Base-by-base conservation (phyloP, 2,113 vertebrate genomes). In the Stictonetta naevosa region DNA sequence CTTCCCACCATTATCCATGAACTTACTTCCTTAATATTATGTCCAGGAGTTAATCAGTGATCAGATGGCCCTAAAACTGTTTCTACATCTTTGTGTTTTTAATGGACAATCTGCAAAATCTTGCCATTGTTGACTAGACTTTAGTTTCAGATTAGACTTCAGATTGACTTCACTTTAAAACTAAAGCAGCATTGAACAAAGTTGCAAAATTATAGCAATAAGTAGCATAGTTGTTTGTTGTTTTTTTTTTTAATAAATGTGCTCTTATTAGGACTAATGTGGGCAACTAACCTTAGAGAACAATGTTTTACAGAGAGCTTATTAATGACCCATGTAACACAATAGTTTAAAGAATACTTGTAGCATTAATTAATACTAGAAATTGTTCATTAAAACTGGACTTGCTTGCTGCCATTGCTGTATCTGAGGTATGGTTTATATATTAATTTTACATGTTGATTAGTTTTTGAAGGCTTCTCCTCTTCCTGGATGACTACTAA, bases 241-340 rank as follows among this genome's bases (percentile, higher is more conserved):
- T 40, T 46, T 34, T 71, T 74, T 79, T 89, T 75, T 38, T 23
- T 13, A 64, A 58, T 74, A 83, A 62, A 62, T 68, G 46, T 74
- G 74, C 16, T 63, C 81, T 93, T 94, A 48, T 64, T 96, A 56
- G 78, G 72, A 79, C 86, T 95, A 92, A 90, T 95, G 92, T 95
- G 90, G 96, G 96, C 95, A 96, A 81, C 93, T 97, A 88, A 90
- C 92, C 90, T 96, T 95, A 86, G 96, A 96, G 88, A 96, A 86
- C 83, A 91, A 86, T 93, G 67, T 91, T 93, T 79, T 86, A 90
- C 36, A 88, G 92, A 97, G 86, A 96, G 69, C 81, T 97, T 96
- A 60, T 90, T 95, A 92, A 88, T 93, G 74, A 74, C 50, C 40
- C 96, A 0, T 86, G 91, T 91, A 73, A 90, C 82, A 59, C 64